Evolutionary conservation across 2,113 vertebrate genomes (phyloP), one percentile per base, ranked within the genome.

Genomic region (Psammodynastes pulverulentus): DNA sequence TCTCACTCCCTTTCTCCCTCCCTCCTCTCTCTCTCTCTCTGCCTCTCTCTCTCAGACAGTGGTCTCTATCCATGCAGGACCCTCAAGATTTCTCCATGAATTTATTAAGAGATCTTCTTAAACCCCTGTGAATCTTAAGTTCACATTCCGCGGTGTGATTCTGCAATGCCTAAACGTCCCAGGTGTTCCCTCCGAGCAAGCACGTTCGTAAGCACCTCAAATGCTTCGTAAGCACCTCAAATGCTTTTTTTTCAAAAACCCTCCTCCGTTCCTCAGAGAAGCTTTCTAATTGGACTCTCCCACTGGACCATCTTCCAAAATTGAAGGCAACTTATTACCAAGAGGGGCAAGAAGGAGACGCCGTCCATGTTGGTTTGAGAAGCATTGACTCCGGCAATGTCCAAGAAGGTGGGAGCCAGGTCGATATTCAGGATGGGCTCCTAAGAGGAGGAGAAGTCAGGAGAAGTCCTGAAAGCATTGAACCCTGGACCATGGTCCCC

Each of bases 361-460:
- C 98, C 98, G 48, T 98, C 98, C 98, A 98, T 98, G 93, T 97
- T 94, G 0, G 98, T 98, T 93, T 97, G 97, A 96, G 96, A 98
- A 84, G 97, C 86, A n/a, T 97, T 88, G 79, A 96, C 93, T 19
- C 98, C 98, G 1, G 98, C 98, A 12, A 98, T 98, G 95, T 98
- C 98, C 96, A 98, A 95, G 93, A 98, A 97, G 88, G 98, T 98
- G 1, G 98, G 98, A 0, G 97, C 98, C 84, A 98, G 96, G 95
- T 98, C 98, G 17, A 98, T 97, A 89, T 98, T 98, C 8, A 97
- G 97, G 88, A 98, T 97, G 58, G 97, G 96, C 94, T 98, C 95
- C 98, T 98, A 95, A 21, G 4, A 91, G 51, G 67, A 8, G 12
- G 56, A 67, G n/a, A 24, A 21, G 12, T 52, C 6, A 10, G 19